Evolutionary conservation across 23 tunicate species (phyloP).

Genomic region (Styela plicata): DNA sequence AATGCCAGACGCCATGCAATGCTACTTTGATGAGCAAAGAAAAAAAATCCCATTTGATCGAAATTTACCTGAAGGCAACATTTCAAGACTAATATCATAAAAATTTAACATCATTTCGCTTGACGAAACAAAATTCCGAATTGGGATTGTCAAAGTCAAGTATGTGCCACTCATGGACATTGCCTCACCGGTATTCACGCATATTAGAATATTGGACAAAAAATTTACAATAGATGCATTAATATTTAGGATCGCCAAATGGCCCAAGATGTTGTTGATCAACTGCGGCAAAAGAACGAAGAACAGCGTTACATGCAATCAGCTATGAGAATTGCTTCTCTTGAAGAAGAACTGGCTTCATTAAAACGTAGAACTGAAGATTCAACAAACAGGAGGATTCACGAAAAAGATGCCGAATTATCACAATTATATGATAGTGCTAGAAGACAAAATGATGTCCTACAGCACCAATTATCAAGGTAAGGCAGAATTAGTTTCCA

Average conservation of each 20-base stretch:
- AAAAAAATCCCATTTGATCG: no score
- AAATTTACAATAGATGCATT: no score
- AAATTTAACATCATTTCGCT: no score
- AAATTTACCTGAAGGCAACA: no score
- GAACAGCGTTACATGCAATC: constrained; percentile 58
- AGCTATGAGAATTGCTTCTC: constrained; percentile 34
- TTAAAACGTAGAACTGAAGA: constrained; percentile 27
- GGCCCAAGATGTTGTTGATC: constrained; percentile 53
- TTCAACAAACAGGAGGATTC: background rate
- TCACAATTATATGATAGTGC: constrained; percentile 25
- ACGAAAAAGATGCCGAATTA: constrained; percentile 4
- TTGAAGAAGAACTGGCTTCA: constrained; percentile 48
- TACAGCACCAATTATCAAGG: constrained; percentile 26
- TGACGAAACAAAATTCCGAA: no score
- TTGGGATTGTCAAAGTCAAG: no score
- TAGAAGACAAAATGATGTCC: constrained; percentile 6
- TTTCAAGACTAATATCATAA: no score
- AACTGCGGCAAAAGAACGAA: constrained; percentile 45
- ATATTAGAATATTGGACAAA: no score
- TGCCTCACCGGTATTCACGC: no score
- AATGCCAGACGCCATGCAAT: no score
- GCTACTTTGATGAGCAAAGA: no score
- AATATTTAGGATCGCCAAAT: constrained; percentile 44
- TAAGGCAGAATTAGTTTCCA: background rate
- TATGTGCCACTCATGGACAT: no score